Base-by-base conservation (phyloP, 2,797 vertebrate genomes). In the Parambassis ranga region DNA sequence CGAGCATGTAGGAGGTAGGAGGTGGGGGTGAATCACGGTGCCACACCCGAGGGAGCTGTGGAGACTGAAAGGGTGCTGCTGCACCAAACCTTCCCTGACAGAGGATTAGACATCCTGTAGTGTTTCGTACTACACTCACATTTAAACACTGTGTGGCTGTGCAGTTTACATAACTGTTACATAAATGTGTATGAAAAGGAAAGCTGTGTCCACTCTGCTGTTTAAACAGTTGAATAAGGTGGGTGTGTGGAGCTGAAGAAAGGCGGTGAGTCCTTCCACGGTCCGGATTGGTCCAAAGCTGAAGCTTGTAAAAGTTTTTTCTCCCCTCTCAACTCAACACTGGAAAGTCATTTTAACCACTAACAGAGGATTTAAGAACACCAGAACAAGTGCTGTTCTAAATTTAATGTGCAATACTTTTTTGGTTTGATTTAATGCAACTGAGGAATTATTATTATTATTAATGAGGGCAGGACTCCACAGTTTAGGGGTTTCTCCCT, bases 161-260 rank as follows among this genome's bases (percentile, higher is more conserved):
- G 0, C 30, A 14, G 30, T 7, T 35, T 0, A 23, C 6, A 16
- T 10, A 32, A 13, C 2, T 18, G n/a, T n/a, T 19, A n/a, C 23
- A 38, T 7, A 36, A n/a, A 28, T 14, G 14, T 49, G 11, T 1
- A 10, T 6, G 8, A 28, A 31, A 20, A 15, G 28, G 13, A 15
- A 1, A 41, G 20, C 13, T 14, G 2, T 3, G 4, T 47, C 16
- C 14, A 10, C 27, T 58, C 11, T 14, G 13, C 10, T 13, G n/a
- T 42, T 51, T 35, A n/a, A 36, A 14, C 28, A 9, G 15, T 5
- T 14, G 64, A 42, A 43, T 20, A 2, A 44, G 50, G 31, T 52
- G 63, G 68, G 74, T 1, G 63, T 71, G 59, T 31, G 37, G 33
- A 24, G 23, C 36, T 19, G 30, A 19, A 7, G 63, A 43, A 31